Base-by-base conservation (phyloP, 2,888 invertebrate genomes). In the Podotricha telesiphe region DNA sequence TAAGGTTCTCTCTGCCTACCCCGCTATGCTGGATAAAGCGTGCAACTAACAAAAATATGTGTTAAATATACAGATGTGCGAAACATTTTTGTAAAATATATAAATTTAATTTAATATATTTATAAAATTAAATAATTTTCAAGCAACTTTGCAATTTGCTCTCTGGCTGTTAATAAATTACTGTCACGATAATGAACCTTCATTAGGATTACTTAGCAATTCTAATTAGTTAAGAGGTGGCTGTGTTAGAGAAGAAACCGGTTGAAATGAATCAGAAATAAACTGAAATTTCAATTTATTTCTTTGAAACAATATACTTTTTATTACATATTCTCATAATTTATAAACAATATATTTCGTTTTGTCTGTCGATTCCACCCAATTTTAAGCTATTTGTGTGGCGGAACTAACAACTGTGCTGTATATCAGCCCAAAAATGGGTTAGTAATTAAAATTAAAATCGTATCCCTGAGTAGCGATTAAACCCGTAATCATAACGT, bases 151-250 rank as follows among this genome's bases (percentile, higher is more conserved):
- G 45, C 59, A n/a, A 59, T 45, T 59, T 59, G 45, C 6, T 45
- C 45, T 34, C 20, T 62, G 45, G 61, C 20, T 11, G 51, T 62
- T 61, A 67, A 67, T 67, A 67, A 67, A 61, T 67, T 61, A 61
- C 50, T 59, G 53, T 51, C 61, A 34, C 51, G 61, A 55, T 67
- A 61, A 67, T 67, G 53, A 45, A n/a, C 40, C 62, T 67, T 67
- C 61, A 47, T 67, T 67, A 62, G 37, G 61, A 62, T 62, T 67
- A 47, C 53, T 67, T 67, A 47, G 67, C 67, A 67, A 67, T 67
- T 67, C 62, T 67, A 67, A 67, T 62, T 67, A 50, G 17, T 37
- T 37, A 45, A 61, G 34, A 61, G 47, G 42, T 47, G 37, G 42
- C 37, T 55, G 22, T 53, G 34, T 55, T 19, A 37, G 37, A 53